phyloP scores from a whole-genome alignment of 2,888 invertebrate genomes.

The Ephialtes manifestator region DNA sequence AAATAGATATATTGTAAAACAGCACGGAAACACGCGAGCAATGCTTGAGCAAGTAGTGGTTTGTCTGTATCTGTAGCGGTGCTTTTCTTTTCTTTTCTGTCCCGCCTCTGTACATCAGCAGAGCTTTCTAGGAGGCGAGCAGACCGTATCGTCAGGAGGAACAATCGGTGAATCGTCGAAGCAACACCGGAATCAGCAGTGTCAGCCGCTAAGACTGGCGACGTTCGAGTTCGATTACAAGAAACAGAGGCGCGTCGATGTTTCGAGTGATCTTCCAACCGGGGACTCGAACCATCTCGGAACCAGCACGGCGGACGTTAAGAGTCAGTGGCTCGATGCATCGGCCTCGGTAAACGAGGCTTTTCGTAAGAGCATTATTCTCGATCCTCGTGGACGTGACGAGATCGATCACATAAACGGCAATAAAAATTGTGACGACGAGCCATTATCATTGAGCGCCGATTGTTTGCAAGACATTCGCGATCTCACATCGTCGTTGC shows the following conservation, averaged over 20 bases:
- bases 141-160: slow-evolving; percentile 80
- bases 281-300: slow-evolving; percentile 54
- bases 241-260: slow-evolving; percentile 70
- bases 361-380: slow-evolving; percentile 57
- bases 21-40: slow-evolving; percentile 65
- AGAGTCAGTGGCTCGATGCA: slow-evolving; percentile 62
- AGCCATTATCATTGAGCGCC: slow-evolving; percentile 75
- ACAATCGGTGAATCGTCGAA: slow-evolving; percentile 80
- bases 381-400: slow-evolving; percentile 51
- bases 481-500: slow-evolving; percentile 75
- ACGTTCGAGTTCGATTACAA: slow-evolving; percentile 82
- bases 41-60: slow-evolving; percentile 82
- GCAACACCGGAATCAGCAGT: slow-evolving; percentile 84
- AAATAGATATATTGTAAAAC: slow-evolving; percentile 15
- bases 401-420: slow-evolving; percentile 74
- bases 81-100: slow-evolving; percentile 84
- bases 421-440: slow-evolving; percentile 68
- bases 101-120: slow-evolving; percentile 84
- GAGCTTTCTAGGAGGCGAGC: slow-evolving; percentile 85
- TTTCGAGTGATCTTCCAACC: slow-evolving; percentile 38
- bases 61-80: slow-evolving; percentile 84
- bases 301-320: slow-evolving; percentile 60
- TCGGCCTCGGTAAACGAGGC: slow-evolving; percentile 61
- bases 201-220: slow-evolving; percentile 83
- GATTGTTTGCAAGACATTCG: slow-evolving; percentile 78